Conservation (phyloP, 1,140 invertebrate genomes). For the Polypedilum pembai region DNA sequence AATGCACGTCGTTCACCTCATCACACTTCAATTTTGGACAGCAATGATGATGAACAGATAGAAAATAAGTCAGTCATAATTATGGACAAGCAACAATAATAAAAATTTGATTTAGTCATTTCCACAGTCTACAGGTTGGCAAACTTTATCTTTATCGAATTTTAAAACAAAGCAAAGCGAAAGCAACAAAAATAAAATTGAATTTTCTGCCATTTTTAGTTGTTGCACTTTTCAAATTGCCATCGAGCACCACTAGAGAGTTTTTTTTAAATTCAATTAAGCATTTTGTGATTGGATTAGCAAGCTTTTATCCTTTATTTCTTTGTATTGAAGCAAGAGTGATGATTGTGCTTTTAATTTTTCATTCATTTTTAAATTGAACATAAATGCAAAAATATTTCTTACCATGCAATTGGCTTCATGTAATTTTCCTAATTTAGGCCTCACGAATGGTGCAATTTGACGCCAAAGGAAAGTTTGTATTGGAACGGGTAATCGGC, state of each 20-base stretch:
- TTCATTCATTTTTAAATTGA: slow-evolving; percentile 20
- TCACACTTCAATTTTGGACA: too few species aligned
- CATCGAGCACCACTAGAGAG: neutral
- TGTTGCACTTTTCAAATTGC: neutral
- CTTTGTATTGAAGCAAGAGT: neutral
- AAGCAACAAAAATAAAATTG: neutral
- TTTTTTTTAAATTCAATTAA: neutral
- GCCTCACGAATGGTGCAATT: slow-evolving; percentile 86
- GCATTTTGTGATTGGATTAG: slow-evolving; percentile 20
- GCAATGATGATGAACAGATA: too few species aligned
- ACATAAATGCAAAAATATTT: slow-evolving; percentile 30
- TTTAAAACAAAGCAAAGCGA: neutral
- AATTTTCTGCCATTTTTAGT: neutral
- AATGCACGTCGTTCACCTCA: too few species aligned
- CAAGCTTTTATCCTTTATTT: neutral
- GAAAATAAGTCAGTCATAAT: too few species aligned
- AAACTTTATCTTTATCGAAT: too few species aligned
- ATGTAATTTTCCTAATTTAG: slow-evolving; percentile 90
- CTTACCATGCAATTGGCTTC: slow-evolving; percentile 95
- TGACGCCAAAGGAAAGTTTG: slow-evolving; percentile 97
- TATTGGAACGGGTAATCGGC: slow-evolving; percentile 83
- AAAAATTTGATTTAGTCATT: too few species aligned
- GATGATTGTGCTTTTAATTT: slow-evolving; percentile 7
- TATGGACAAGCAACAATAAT: too few species aligned
- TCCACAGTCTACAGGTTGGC: too few species aligned